Evolutionary conservation across 2,797 vertebrate genomes (phyloP), one percentile per base, ranked within the genome.

Genomic region (Enteromius thamalakanensis): DNA sequence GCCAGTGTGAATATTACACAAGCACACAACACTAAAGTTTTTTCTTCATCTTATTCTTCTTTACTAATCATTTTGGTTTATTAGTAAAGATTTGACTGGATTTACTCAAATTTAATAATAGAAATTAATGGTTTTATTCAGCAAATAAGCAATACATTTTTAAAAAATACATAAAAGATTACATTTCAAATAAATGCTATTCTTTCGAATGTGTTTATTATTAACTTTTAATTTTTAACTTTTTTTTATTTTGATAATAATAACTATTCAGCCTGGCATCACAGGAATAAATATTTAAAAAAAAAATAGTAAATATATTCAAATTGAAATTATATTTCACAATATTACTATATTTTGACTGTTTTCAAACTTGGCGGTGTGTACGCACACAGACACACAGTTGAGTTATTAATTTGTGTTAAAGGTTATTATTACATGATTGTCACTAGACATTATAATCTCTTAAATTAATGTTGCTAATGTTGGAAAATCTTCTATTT

Each of bases 401-500:
- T 23, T 58, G 11, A 53, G 26, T 67, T 74, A 17, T 67, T 58
- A 60, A 67, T 80, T 7, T 19, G 60, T 75, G 19, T 80, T 40
- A 26, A 10, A 49, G 26, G 34, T 72, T 79, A 74, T 34, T 32
- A 34, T 42, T 55, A 9, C 4, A 60, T 49, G 26, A 68, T 23
- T 84, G 45, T 62, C 60, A 29, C 12, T 62, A 79, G 19, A 26
- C 17, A 55, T 69, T 60, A 62, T 62, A 6, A 34, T 53, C n/a
- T n/a, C 53, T 23, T 64, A 70, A 62, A 29, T 3, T 7, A 62
- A 83, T 86, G 10, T 72, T 71, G 69, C 83, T 86, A 72, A 85
- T 76, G 76, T 81, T 87, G 37, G 29, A 74, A 75, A 17, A 34
- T 26, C 84, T 72, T 21, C 78, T 88, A 83, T 92, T 92, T 89